A percentile compares a stretch with the other conserved stretches of the same genome.
phyloP scores from a whole-genome alignment of 2,113 vertebrate species.

The Corydoras maculifer region DNA sequence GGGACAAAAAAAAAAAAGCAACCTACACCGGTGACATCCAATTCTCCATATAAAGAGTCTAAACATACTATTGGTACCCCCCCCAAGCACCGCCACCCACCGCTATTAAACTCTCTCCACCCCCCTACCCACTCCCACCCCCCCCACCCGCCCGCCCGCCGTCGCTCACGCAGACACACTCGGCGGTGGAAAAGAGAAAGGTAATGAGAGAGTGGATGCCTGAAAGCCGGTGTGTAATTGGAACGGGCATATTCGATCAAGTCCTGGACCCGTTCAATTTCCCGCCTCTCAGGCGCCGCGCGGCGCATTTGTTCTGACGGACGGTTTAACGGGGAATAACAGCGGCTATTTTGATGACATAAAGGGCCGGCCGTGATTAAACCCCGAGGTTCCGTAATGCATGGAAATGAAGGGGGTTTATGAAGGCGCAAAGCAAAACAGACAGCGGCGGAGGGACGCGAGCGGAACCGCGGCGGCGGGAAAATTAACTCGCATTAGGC shows the following conservation, averaged over 20 bases:
- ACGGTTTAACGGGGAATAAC: constrained; percentile 37
- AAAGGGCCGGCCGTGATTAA: constrained; percentile 40
- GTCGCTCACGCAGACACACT: constrained; percentile 46
- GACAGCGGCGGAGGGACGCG: neutral
- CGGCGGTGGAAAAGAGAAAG: constrained; percentile 43
- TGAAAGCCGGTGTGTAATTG: constrained; percentile 57
- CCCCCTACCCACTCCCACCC: neutral
- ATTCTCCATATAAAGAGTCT: constrained; percentile 47
- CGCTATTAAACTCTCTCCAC: neutral
- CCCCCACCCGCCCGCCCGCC: constrained; percentile 19
- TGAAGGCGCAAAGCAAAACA: neutral
- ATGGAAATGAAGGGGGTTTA: constrained; percentile 17
- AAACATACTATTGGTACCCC: constrained; percentile 45
- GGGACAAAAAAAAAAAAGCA: neutral
- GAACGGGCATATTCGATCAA: constrained; percentile 64
- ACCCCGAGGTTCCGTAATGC: constrained; percentile 21
- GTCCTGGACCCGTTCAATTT: constrained; percentile 58
- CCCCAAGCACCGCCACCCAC: neutral
- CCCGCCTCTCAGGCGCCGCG: constrained; percentile 34
- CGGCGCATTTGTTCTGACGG: constrained; percentile 55
- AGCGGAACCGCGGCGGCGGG: too few relatives aligned
- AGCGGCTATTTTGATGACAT: constrained; percentile 37
- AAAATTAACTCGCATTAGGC: too few relatives aligned
- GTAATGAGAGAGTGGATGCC: constrained; percentile 54
- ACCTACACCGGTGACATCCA: constrained; percentile 23